Percentiles rank a stretch among this genome's conserved stretches.
phyloP scores from a whole-genome alignment of 2,888 invertebrate species.

The Napeogenes sylphis region DNA sequence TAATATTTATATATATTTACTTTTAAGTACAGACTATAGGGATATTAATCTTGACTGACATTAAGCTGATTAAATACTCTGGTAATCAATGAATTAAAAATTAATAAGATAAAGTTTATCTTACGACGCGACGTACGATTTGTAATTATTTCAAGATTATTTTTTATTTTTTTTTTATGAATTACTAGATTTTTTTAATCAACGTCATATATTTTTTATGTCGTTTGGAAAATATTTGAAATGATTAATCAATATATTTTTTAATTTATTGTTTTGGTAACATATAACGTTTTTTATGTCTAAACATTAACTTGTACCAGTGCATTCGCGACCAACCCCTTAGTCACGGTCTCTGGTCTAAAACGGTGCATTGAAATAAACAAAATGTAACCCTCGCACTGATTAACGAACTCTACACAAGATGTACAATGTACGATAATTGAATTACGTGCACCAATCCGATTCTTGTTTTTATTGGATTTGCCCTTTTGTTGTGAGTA shows the following conservation, averaged over 20 bases:
- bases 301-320: no score
- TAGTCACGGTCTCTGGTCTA: slow-evolving; percentile 27
- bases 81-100: slow-evolving; percentile 4
- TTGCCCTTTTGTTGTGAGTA: slow-evolving; percentile 17
- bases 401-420: slow-evolving; percentile 45
- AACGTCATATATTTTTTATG: no score
- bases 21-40: slow-evolving; percentile 6
- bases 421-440: slow-evolving; percentile 36
- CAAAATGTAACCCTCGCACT: slow-evolving; percentile 44
- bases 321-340: neutral
- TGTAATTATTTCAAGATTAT: neutral
- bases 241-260: neutral
- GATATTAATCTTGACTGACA: slow-evolving; percentile 22
- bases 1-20: neutral
- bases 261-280: neutral
- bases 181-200: no score
- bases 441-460: slow-evolving; percentile 33
- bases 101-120: neutral
- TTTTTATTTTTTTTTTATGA: neutral
- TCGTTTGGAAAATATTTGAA: no score
- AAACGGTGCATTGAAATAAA: slow-evolving; percentile 45
- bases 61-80: slow-evolving; percentile 16
- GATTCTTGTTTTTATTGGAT: slow-evolving; percentile 28
- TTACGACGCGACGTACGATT: neutral
- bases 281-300: no score